phyloP scores from a whole-genome alignment of 2,797 vertebrate genomes.

The Falco biarmicus region DNA sequence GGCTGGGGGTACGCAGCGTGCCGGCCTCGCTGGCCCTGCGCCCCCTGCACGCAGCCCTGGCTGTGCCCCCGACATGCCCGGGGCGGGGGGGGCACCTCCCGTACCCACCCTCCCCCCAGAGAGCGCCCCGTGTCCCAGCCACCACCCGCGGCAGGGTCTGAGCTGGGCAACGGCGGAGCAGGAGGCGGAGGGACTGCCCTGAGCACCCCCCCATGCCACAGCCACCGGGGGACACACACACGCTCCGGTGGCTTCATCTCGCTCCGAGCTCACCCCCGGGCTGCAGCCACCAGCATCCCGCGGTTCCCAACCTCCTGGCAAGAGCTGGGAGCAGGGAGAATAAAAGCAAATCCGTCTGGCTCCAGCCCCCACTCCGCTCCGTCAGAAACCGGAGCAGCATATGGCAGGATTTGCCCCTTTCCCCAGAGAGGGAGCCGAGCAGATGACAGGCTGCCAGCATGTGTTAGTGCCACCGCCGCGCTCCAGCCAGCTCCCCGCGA shows the following conservation, averaged over 20 bases:
- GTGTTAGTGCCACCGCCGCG: conserved; percentile 37
- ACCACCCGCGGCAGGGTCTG: not conserved
- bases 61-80: not conserved
- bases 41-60: not conserved
- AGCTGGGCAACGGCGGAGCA: fast-evolving
- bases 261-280: not conserved
- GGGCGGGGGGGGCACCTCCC: not conserved
- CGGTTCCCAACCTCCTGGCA: not conserved
- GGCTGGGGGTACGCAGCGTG: not conserved
- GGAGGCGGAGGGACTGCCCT: not conserved
- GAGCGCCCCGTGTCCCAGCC: not conserved
- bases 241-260: not conserved
- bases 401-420: conserved; percentile 58
- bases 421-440: conserved; percentile 44
- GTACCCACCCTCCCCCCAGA: not conserved
- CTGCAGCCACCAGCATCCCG: not conserved
- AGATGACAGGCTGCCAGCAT: conserved; percentile 55
- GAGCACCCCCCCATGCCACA: fast-evolving
- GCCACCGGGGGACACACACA: fast-evolving
- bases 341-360: conserved; percentile 61
- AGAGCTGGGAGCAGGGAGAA: conserved; percentile 70
- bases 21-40: not conserved
- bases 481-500: conserved; percentile 44
- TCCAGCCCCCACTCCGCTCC: conserved; percentile 39
- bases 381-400: conserved; percentile 39